Evolutionary conservation across 1,140 invertebrate genomes (phyloP), one percentile per base, ranked within the genome.

Genomic region (Antheraea pernyi): DNA sequence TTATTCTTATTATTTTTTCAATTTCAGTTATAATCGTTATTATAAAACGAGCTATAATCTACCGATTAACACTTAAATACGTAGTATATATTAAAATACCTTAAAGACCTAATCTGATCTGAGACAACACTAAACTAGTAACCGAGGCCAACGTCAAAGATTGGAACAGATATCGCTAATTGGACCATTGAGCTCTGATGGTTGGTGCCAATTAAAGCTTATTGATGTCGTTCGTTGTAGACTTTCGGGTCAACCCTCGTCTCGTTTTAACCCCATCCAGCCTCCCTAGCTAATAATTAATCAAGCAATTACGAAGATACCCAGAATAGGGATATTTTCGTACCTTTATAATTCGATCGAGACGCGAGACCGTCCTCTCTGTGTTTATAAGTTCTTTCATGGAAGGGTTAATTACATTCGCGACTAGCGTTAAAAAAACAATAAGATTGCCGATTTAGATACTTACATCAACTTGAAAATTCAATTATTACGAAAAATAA

Each of bases 271-370:
- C 85, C 85, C 82, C 79, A 83, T 85, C 86, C 79, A 78, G 48
- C 74, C 80, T 82, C 80, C 78, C 71, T 77, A 78, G 76, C 80
- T 88, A 86, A 90, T 90, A 88, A 89, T 90, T 89, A 85, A 87
- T 88, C 85, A 90, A 87, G 81, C 86, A 90, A 90, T 90, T 88
- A 88, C 76, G 70, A 77, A 81, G 73, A 83, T 81, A 71, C 74
- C 63, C 70, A 64, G 65, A 82, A 82, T 75, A 61, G 65, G 60
- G 75, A 77, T 78, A 79, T 75, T 75, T 75, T 77, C 70, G 61
- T 72, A 69, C 36, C 68, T 64, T 67, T 68, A 67, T 68, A 60
- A 73, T 65, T 60, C 42, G 65, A 67, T 59, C 64, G 16, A 46
- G 64, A n/a, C 39, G 39, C 19, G 30, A 19, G 30, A 36, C 22